These are phyloP conservation scores for Drosophila lacertosa DNA, from an alignment of 1,140 invertebrate genomes.

Conservation along the genomic window DNA sequence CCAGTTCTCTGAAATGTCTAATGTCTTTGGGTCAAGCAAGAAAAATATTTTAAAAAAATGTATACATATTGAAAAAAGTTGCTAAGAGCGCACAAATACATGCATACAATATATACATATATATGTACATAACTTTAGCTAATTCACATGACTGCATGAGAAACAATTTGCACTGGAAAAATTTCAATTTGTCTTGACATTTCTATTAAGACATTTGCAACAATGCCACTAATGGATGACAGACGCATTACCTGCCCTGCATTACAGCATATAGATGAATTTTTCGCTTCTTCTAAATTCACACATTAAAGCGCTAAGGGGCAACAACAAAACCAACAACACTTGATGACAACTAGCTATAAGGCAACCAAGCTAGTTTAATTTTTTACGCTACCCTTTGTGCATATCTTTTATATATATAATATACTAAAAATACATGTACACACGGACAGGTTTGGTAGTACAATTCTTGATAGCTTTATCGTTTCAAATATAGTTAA, in stretches of 20 bases:
- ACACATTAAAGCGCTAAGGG: slow-evolving; percentile 1
- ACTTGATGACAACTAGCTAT: not conserved
- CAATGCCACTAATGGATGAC: slow-evolving; percentile 15
- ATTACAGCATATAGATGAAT: slow-evolving; percentile 16
- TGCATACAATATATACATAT: too few species aligned
- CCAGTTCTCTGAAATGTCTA: slow-evolving; percentile 23
- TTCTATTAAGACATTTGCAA: too few species aligned
- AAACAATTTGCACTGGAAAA: not conserved
- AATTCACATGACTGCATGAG: not conserved
- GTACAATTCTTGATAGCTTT: too few species aligned
- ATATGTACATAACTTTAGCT: not conserved
- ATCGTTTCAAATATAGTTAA: too few species aligned
- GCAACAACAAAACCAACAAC: not conserved
- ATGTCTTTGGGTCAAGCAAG: slow-evolving; percentile 21
- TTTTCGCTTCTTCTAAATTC: slow-evolving; percentile 1
- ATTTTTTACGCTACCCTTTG: not conserved
- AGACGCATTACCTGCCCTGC: slow-evolving; percentile 13
- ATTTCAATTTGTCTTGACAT: too few species aligned
- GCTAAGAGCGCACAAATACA: too few species aligned
- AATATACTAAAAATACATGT: too few species aligned
- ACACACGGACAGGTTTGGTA: too few species aligned
- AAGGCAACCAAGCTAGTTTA: not conserved
- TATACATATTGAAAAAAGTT: not conserved
- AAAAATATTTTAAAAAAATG: not conserved
- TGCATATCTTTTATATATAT: too few species aligned